Conservation (phyloP, 2,113 vertebrate genomes). For the Semicossyphus pulcher region DNA sequence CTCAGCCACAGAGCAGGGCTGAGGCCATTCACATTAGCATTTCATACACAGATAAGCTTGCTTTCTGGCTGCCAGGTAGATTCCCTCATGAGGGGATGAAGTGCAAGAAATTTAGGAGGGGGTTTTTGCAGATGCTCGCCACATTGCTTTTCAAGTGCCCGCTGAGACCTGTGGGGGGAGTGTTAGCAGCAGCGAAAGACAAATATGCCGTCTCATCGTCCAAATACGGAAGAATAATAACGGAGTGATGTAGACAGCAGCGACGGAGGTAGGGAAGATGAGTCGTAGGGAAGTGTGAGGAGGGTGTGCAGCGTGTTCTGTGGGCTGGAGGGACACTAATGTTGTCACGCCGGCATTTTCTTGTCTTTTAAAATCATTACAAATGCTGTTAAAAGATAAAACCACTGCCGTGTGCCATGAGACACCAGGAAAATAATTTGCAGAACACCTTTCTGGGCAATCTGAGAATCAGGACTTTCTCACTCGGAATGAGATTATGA, state of each 20-base stretch:
- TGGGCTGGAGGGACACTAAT: conserved; percentile 8
- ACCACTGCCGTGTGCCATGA: neutral
- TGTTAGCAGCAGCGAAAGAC: conserved; percentile 41
- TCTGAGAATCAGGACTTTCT: conserved; percentile 14
- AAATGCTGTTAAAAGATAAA: neutral
- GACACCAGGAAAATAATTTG: neutral
- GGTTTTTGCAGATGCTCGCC: conserved; percentile 58
- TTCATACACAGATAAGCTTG: conserved; percentile 69
- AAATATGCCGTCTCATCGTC: conserved; percentile 53
- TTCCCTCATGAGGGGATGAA: conserved; percentile 66
- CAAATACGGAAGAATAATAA: conserved; percentile 51
- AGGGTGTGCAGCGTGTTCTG: conserved; percentile 17
- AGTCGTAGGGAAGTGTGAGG: neutral
- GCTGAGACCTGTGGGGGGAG: conserved; percentile 26
- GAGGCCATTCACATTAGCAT: conserved; percentile 71
- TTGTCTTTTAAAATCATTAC: neutral
- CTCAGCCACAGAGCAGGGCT: conserved; percentile 51
- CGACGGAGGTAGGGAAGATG: conserved; percentile 2
- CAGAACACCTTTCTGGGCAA: no score
- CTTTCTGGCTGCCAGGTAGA: conserved; percentile 70
- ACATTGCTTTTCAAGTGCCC: conserved; percentile 56
- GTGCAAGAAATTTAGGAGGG: conserved; percentile 54
- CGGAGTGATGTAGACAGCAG: conserved; percentile 11
- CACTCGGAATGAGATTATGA: neutral
- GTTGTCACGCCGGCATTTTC: neutral